Evolutionary conservation across 2,113 vertebrate genomes (phyloP), one percentile per base, ranked within the genome.

Genomic region (Eublepharis macularius): DNA sequence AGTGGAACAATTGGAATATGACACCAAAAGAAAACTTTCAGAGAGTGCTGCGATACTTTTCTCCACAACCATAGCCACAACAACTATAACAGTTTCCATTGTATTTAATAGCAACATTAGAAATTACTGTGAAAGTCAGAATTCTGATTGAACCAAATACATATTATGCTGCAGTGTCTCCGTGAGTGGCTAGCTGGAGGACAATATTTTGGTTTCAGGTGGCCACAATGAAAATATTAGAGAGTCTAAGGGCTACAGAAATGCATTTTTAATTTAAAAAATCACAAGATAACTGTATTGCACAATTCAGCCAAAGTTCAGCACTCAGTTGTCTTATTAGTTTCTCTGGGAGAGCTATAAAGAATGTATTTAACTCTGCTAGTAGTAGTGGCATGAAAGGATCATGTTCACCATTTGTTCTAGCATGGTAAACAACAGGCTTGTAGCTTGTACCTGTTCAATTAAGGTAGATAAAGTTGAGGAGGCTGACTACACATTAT

Each of bases 1-100:
- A 93, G 95, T 95, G 96, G 96, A 91, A 88, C 41, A 26, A 80
- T 43, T 47, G 63, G 77, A 91, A 76, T 81, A 95, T 81, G 86
- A 86, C 95, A 88, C 3, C 49, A 82, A 43, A 41, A n/a, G 65
- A 36, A 69, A 36, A 75, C 17, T 78, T 81, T 80, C 66, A 3
- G 51, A 51, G 81, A 34, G 11, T 34, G 39, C 36, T 76, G 77
- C 1, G 49, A 39, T 87, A 70, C 51, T 19, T 36, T 1, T 73
- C 80, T 74, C 17, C 21, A 69, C 24, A 51, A 10, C 14, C 1
- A n/a, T n/a, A 0, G 24, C 16, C 12, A 11, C 41, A 13, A 70
- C 34, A 43, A 26, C 34, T 2, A 39, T 78, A 70, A 9, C 81
- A 93, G 89, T 14, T 89, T 82, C 85, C 66, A 85, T 82, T 82